Percentiles rank a stretch among this genome's conserved stretches.
Conservation (phyloP, 2,888 invertebrate species). For the Limnephilus rhombicus region DNA sequence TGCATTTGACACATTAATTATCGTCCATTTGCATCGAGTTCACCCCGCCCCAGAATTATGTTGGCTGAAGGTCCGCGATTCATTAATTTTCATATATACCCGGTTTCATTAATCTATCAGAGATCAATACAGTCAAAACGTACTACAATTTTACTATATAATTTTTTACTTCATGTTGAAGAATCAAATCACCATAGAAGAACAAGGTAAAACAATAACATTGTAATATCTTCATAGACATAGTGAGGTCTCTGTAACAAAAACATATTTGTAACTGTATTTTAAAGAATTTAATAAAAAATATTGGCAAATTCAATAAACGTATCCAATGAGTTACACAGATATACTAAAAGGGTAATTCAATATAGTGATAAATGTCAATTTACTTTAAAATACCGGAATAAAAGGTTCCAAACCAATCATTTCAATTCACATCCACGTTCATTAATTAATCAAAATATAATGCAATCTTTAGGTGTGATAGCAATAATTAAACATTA, state of each 20-base stretch:
- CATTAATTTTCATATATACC: not conserved
- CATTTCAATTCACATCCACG: not conserved
- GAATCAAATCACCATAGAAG: too few species aligned
- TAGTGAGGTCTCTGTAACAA: too few species aligned
- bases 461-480: not conserved
- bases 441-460: not conserved
- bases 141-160: too few species aligned
- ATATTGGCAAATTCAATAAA: not conserved
- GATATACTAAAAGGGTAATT: not conserved
- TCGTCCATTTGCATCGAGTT: conserved; percentile 30
- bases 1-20: conserved; percentile 55
- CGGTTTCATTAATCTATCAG: not conserved
- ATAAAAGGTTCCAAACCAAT: not conserved
- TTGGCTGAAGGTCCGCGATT: not conserved
- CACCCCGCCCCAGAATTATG: not conserved
- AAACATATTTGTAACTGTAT: too few species aligned
- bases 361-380: not conserved
- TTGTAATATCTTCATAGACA: too few species aligned
- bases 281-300: too few species aligned
- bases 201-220: too few species aligned
- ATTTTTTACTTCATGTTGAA: too few species aligned
- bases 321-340: not conserved
- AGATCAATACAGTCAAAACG: not conserved
- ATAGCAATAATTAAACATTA: too few species aligned
- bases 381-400: not conserved